Conservation (phyloP, 2,113 vertebrate species). For the Emydura subglobosa region DNA sequence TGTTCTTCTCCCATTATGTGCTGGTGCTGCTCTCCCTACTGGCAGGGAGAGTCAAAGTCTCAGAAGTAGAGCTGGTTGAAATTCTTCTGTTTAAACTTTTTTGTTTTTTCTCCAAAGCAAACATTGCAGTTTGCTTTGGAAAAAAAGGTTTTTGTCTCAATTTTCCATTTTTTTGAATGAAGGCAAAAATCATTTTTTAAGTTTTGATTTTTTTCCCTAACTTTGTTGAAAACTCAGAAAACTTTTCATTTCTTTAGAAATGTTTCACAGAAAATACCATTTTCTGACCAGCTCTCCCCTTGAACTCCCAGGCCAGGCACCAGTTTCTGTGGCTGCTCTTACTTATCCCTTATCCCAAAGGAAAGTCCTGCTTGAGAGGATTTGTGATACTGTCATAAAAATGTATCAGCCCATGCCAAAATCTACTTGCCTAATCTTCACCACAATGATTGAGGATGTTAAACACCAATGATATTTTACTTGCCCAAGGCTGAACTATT, state of each 20-base stretch:
- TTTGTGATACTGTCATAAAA: not conserved
- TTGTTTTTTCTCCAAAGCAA: not conserved
- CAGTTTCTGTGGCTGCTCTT: not conserved
- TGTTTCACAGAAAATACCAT: not conserved
- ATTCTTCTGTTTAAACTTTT: not conserved
- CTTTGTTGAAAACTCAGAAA: not conserved
- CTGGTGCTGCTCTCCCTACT: not conserved
- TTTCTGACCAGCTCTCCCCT: not conserved
- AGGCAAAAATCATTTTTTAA: not conserved
- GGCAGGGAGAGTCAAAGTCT: not conserved
- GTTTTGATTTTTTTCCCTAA: not conserved
- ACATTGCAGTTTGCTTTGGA: not conserved
- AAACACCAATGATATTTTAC: not conserved
- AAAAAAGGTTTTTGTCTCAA: not conserved
- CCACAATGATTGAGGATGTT: not conserved
- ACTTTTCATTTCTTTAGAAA: not conserved
- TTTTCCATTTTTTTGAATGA: not conserved
- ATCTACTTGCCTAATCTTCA: not conserved
- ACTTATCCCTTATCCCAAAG: not conserved
- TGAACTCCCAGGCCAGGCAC: not conserved
- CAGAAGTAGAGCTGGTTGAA: not conserved
- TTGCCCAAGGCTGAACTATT: not conserved
- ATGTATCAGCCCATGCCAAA: not conserved
- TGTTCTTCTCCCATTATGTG: not conserved
- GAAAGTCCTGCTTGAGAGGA: not conserved